Conservation (phyloP, 2,113 vertebrate genomes). For the Alethe diademata region DNA sequence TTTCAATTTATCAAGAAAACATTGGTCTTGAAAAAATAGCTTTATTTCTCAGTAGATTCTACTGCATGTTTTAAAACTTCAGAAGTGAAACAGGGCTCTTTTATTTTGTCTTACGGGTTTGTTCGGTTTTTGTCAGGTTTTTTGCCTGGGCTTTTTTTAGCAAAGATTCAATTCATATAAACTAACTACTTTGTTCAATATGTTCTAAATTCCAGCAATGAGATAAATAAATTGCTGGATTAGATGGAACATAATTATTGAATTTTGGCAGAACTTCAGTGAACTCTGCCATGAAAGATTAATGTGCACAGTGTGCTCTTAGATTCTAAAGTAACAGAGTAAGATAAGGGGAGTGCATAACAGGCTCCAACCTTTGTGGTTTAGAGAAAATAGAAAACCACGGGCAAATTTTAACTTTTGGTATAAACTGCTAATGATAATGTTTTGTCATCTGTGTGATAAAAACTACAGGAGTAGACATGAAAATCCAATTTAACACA, state of each 20-base stretch:
- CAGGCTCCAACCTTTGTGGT: conserved; percentile 43
- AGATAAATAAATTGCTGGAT: conserved; percentile 65
- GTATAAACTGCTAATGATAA: conserved; percentile 33
- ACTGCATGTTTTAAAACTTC: not conserved
- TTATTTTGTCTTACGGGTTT: not conserved
- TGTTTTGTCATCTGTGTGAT: conserved; percentile 56
- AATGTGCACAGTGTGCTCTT: conserved; percentile 35
- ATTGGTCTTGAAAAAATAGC: not conserved
- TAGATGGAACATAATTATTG: conserved; percentile 62
- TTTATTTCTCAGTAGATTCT: not conserved
- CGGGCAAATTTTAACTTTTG: conserved; percentile 34
- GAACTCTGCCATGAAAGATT: conserved; percentile 68
- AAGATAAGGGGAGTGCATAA: conserved; percentile 50
- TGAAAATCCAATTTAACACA: conserved; percentile 24
- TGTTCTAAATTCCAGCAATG: conserved; percentile 52
- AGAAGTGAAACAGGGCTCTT: not conserved
- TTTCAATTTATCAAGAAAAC: not conserved
- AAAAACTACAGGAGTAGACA: conserved; percentile 17
- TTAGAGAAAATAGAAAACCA: conserved; percentile 35
- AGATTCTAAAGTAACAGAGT: conserved; percentile 56
- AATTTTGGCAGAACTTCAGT: conserved; percentile 73
- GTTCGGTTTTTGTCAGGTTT: not conserved
- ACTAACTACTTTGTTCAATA: conserved; percentile 55
- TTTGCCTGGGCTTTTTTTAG: not conserved
- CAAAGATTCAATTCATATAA: conserved; percentile 47